phyloP scores from a whole-genome alignment of 2,888 invertebrate genomes.

The Bombylius discolor region DNA sequence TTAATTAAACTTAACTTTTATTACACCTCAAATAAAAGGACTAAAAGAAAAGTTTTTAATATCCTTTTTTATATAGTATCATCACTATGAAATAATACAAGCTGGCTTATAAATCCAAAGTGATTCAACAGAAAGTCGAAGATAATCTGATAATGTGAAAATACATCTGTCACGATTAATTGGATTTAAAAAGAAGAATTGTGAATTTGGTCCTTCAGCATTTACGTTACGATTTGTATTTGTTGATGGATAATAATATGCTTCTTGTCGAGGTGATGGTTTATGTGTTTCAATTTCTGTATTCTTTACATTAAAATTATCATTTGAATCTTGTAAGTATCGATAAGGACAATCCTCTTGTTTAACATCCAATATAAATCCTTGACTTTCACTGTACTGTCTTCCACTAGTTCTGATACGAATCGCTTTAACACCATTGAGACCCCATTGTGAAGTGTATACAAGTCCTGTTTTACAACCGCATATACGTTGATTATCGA shows the following conservation, averaged over 20 bases:
- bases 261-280: no score
- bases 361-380: conserved; percentile 43
- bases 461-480: conserved; percentile 40
- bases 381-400: conserved; percentile 31
- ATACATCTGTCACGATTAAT: conserved; percentile 5
- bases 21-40: no score
- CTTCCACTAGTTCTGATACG: conserved; percentile 37
- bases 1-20: no score
- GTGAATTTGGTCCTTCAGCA: conserved; percentile 10
- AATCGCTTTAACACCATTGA: conserved; percentile 34
- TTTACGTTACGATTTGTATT: not conserved
- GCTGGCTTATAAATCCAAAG: conserved; percentile 11
- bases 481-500: conserved; percentile 44
- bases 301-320: not conserved
- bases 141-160: conserved; percentile 10
- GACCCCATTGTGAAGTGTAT: conserved; percentile 25
- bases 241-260: no score
- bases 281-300: no score
- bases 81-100: conserved; percentile 1
- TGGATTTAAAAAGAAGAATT: conserved; percentile 7
- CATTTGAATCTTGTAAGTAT: conserved; percentile 16
- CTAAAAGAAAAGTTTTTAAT: no score
- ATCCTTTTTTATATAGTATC: no score
- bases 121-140: conserved; percentile 10
- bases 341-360: conserved; percentile 42